Base-by-base conservation (phyloP, 2,888 invertebrate genomes). In the Fragum fragum region DNA sequence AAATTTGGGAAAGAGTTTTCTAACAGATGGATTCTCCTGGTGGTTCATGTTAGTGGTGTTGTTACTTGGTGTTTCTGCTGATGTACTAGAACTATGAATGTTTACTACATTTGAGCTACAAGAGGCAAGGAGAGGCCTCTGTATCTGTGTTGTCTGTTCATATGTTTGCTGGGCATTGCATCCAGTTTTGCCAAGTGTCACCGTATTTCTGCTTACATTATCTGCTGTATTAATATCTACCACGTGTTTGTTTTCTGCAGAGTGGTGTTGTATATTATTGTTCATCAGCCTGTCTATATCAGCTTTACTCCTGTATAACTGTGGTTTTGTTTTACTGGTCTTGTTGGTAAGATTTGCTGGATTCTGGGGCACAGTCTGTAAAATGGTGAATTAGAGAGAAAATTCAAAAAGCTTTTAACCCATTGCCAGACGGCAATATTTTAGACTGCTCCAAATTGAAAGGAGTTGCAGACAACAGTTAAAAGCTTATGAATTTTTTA, bases 291-390 rank as follows among this genome's bases (percentile, higher is more conserved):
- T 72, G 29, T 81, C 77, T 75, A 86, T 79, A 39, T 83, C 83
- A 23, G 26, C 39, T 61, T 76, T 74, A 68, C 81, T 77, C 28
- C 86, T 57, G 36, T 83, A 83, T 36, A 80, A 53, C 36, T 57
- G 26, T 16, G 82, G 80, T 71, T 77, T 68, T 11, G 69, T 29
- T 18, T 32, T 70, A n/a, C 53, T 47, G 55, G 83, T 76, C 57
- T 81, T 86, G 52, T 59, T 76, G 53, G 79, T 77, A 21, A 86
- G 53, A 69, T 86, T 86, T 16, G 81, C 69, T 36, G 79, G 74
- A 21, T 28, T 68, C 5, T 71, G 59, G 1, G 28, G 36, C n/a
- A 36, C 23, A 18, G 47, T 26, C 83, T 83, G 42, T 21, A 6
- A 6, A 36, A 36, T 36, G 32, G 32, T 36, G 9, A 36, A 36